phyloP scores from a whole-genome alignment of 2,113 vertebrate genomes.

The Lampris incognitus region DNA sequence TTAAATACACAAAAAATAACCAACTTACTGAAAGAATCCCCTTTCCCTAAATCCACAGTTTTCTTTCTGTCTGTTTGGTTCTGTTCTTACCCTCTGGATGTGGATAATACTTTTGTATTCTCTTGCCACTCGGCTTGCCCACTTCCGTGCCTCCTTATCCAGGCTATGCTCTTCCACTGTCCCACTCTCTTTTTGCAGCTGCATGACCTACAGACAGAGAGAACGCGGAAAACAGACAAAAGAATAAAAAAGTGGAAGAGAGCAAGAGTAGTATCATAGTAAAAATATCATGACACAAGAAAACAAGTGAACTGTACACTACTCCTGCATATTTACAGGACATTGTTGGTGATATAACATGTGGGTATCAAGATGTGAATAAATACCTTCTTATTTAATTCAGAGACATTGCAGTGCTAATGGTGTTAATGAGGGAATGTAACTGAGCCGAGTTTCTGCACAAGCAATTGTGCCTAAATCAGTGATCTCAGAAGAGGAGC shows the following conservation, averaged over 20 bases:
- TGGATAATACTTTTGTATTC: constrained; percentile 95
- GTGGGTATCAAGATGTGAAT: too few species aligned
- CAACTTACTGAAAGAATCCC: not conserved
- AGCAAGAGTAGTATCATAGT: not conserved
- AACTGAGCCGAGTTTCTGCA: too few species aligned
- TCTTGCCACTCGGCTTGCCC: constrained; percentile 92
- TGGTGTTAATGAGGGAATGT: too few species aligned
- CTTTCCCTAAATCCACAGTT: not conserved
- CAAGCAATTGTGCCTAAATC: too few species aligned
- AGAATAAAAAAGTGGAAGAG: not conserved
- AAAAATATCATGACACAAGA: not conserved
- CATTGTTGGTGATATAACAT: too few species aligned
- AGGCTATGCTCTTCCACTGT: constrained; percentile 93
- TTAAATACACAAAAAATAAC: too few species aligned
- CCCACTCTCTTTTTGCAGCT: constrained; percentile 90
- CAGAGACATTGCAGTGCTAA: too few species aligned
- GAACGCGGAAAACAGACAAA: not conserved
- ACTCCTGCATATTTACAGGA: too few species aligned
- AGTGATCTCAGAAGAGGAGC: too few species aligned
- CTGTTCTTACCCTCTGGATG: constrained; percentile 85
- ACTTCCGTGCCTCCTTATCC: constrained; percentile 96
- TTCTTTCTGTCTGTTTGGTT: not conserved
- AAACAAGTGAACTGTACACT: too few species aligned
- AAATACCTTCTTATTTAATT: too few species aligned
- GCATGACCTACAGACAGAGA: constrained; percentile 76